These are phyloP conservation scores for Metallyticus violacea DNA, from an alignment of 2,888 invertebrate species.

Conservation along the genomic window DNA sequence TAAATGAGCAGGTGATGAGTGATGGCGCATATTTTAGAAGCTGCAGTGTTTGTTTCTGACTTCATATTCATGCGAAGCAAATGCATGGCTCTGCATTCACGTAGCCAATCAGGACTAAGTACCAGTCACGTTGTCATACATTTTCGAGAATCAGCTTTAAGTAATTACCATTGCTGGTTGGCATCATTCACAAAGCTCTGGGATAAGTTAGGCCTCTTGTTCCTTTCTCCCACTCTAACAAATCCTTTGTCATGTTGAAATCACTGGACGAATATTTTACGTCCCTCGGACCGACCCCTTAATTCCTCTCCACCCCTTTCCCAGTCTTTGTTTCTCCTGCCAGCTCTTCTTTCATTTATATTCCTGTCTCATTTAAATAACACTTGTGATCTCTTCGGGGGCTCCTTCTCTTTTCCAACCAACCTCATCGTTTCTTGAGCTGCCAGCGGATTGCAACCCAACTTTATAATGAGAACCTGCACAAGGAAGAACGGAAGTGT, in stretches of 20 bases:
- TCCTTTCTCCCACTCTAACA: neutral
- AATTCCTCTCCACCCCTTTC: neutral
- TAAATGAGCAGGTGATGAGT: no score
- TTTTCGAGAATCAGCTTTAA: neutral
- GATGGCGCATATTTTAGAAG: no score
- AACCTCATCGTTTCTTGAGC: neutral
- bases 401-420: neutral
- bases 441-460: neutral
- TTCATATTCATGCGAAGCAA: no score
- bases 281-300: neutral
- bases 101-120: neutral
- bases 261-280: neutral
- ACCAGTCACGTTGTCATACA: neutral
- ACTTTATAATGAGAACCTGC: neutral
- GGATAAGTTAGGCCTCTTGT: neutral
- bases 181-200: neutral
- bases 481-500: neutral
- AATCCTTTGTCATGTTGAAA: neutral
- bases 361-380: conserved; percentile 31
- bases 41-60: no score
- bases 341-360: conserved; percentile 21
- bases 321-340: neutral
- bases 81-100: neutral
- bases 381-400: conserved; percentile 13
- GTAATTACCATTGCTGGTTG: neutral